These are phyloP conservation scores for Euplexia lucipara DNA, from an alignment of 2,888 invertebrate genomes.

Conservation along the genomic window DNA sequence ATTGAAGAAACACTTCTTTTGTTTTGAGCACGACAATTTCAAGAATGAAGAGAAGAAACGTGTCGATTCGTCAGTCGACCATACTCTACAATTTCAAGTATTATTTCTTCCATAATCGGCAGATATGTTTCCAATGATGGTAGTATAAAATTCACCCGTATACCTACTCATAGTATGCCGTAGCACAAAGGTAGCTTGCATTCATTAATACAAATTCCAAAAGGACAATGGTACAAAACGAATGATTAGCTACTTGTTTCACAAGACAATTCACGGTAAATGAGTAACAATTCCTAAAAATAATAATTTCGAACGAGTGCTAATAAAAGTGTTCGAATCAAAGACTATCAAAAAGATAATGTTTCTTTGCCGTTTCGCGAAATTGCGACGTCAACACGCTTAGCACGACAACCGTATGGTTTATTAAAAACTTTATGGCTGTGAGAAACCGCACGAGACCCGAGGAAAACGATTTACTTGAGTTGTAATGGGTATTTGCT, in stretches of 20 bases:
- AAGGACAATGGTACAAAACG: not conserved
- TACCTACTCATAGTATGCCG: not conserved
- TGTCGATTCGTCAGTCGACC: too few species aligned
- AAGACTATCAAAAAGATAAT: slow-evolving; percentile 36
- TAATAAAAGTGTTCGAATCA: slow-evolving; percentile 39
- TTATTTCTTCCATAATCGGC: too few species aligned
- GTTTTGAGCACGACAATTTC: too few species aligned
- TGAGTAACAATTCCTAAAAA: slow-evolving; percentile 15
- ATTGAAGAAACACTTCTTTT: too few species aligned
- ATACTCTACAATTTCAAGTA: too few species aligned
- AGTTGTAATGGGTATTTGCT: slow-evolving; percentile 3
- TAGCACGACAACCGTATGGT: slow-evolving; percentile 43
- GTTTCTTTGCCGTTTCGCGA: slow-evolving; percentile 33
- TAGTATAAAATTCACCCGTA: slow-evolving; percentile 1
- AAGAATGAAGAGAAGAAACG: too few species aligned
- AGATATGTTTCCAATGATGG: too few species aligned
- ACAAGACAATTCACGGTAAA: not conserved
- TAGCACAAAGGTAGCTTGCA: not conserved
- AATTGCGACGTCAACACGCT: slow-evolving; percentile 54
- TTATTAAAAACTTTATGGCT: slow-evolving; percentile 40
- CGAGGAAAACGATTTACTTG: slow-evolving; percentile 23
- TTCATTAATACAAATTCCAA: not conserved
- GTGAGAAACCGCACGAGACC: slow-evolving; percentile 30
- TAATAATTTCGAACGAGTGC: slow-evolving; percentile 19
- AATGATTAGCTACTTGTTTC: not conserved